phyloP scores from a whole-genome alignment of 2,888 invertebrate species.

The Sialis fuliginosa region DNA sequence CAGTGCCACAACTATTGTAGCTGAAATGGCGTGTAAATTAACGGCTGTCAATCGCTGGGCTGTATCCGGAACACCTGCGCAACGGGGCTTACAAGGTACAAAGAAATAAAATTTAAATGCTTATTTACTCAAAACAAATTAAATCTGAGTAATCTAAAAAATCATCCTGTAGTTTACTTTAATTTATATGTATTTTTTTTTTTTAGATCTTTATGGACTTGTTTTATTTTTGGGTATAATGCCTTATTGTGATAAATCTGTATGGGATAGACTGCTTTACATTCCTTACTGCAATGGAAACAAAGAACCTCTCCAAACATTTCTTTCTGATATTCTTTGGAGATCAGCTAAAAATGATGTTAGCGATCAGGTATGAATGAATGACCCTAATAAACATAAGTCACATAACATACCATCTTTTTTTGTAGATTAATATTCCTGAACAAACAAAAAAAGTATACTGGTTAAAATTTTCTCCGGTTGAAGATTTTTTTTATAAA shows the following conservation, averaged over 20 bases:
- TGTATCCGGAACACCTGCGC: constrained; percentile 56
- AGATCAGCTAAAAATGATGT: constrained; percentile 50
- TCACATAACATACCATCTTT: constrained; percentile 1
- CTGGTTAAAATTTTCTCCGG: constrained; percentile 45
- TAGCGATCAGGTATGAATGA: constrained; percentile 30
- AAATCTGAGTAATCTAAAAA: no score
- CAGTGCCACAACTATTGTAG: constrained; percentile 32
- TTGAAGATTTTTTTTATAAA: constrained; percentile 58
- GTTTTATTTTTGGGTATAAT: constrained; percentile 38
- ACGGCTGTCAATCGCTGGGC: constrained; percentile 50
- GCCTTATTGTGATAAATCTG: constrained; percentile 31
- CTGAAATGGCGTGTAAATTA: constrained; percentile 41
- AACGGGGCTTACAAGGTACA: constrained; percentile 29
- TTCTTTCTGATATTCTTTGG: constrained; percentile 44
- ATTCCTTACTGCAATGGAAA: constrained; percentile 30
- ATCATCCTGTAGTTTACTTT: no score
- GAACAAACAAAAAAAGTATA: constrained; percentile 37
- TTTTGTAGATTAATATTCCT: constrained; percentile 38
- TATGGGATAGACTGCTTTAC: constrained; percentile 33
- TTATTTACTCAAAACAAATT: no score
- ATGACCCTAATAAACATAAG: neutral
- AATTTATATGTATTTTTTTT: constrained; percentile 16
- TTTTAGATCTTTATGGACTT: constrained; percentile 30
- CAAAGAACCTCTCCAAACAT: constrained; percentile 27
- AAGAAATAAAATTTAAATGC: no score